A percentile compares a stretch with the other conserved stretches of the same genome.
These are phyloP conservation scores for Pseudochirops corinnae DNA, from an alignment of 2,797 vertebrate genomes.

Conservation along the genomic window DNA sequence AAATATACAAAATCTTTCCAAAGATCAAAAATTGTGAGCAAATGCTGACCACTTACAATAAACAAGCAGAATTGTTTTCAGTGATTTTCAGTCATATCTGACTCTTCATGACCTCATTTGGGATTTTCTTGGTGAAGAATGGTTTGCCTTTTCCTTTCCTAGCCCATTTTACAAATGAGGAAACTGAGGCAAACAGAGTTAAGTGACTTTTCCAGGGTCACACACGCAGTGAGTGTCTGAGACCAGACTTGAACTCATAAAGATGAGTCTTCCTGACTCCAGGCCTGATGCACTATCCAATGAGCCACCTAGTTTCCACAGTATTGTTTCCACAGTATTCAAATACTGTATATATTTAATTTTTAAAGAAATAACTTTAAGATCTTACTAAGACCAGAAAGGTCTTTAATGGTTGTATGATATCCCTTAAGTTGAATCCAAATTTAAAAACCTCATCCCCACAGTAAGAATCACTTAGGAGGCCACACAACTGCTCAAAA, in stretches of 20 bases:
- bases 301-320: not conserved
- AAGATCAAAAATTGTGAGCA: not conserved
- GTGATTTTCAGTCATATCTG: not conserved
- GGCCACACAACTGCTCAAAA: not conserved
- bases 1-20: not conserved
- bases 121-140: not conserved
- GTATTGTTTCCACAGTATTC: no score
- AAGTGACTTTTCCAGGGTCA: not conserved
- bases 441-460: not conserved
- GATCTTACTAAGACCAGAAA: not conserved
- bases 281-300: not conserved
- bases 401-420: not conserved
- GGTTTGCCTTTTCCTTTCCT: not conserved
- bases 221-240: not conserved
- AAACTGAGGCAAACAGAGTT: not conserved
- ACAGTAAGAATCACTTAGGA: not conserved
- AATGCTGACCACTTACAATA: not conserved
- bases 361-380: not conserved
- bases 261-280: not conserved
- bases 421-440: not conserved
- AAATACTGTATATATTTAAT: no score
- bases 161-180: not conserved
- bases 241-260: not conserved
- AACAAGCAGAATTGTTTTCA: not conserved
- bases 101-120: not conserved